Evolutionary conservation across 2,888 invertebrate genomes (phyloP).

Genomic region (Megamerina dolium): DNA sequence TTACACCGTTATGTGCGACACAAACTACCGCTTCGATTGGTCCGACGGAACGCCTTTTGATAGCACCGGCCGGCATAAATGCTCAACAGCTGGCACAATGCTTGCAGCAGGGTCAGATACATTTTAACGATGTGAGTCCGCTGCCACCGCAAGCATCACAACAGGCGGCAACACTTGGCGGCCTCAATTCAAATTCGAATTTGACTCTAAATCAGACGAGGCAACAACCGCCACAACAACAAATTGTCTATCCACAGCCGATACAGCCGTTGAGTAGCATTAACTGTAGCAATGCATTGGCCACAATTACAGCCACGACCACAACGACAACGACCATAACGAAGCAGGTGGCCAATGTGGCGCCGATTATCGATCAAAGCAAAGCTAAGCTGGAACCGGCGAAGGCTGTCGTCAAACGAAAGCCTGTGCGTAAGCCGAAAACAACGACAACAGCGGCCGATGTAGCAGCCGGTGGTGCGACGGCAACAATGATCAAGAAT

Average conservation of each 20-base stretch:
- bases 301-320: constrained; percentile 23
- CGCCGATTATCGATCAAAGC: constrained; percentile 48
- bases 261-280: constrained; percentile 34
- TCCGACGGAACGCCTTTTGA: constrained; percentile 46
- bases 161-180: not conserved
- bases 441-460: constrained; percentile 35
- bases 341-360: constrained; percentile 48
- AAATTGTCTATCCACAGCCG: constrained; percentile 43
- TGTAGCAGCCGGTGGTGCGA: constrained; percentile 27
- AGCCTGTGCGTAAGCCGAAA: constrained; percentile 40
- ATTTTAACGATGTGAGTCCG: constrained; percentile 48
- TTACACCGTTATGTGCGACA: constrained; percentile 47
- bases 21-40: constrained; percentile 47
- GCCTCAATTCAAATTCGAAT: not conserved
- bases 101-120: constrained; percentile 47
- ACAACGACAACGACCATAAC: constrained; percentile 34
- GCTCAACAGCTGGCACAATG: constrained; percentile 49
- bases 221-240: constrained; percentile 41
- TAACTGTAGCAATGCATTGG: constrained; percentile 22
- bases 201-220: constrained; percentile 1
- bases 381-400: constrained; percentile 35
- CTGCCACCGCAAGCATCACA: constrained; percentile 27
- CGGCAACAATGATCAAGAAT: constrained; percentile 33
- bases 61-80: constrained; percentile 49
- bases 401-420: constrained; percentile 38